These are phyloP conservation scores for Dasyurus viverrinus DNA, from an alignment of 2,113 vertebrate genomes.

Conservation along the genomic window DNA sequence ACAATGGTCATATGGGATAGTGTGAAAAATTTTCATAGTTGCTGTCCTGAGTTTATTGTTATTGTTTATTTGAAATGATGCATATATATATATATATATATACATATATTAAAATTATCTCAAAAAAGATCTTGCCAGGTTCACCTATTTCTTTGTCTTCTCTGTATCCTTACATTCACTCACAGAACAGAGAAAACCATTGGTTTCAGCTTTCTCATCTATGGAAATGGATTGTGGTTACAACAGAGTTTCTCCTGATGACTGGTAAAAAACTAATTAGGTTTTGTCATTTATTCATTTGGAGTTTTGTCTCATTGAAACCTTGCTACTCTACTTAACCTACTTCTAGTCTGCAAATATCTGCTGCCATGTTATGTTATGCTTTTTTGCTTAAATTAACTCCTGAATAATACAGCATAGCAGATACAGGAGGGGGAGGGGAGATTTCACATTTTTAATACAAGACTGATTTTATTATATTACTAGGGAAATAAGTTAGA, in stretches of 20 bases:
- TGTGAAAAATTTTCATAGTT: neutral
- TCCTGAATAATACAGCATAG: constrained; percentile 83
- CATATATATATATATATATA: neutral
- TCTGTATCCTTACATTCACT: constrained; percentile 1
- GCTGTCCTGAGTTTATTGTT: neutral
- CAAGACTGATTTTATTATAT: constrained; percentile 89
- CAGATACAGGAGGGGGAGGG: constrained; percentile 71
- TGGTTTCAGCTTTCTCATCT: constrained; percentile 48
- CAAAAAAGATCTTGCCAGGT: neutral
- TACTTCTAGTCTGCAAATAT: constrained; percentile 82
- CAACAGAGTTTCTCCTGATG: constrained; percentile 79
- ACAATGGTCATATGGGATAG: too few relatives aligned
- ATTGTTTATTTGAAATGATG: neutral
- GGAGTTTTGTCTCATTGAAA: constrained; percentile 83
- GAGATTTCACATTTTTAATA: constrained; percentile 83
- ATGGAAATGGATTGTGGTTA: constrained; percentile 72
- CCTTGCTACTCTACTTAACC: constrained; percentile 83
- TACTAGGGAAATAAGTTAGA: constrained; percentile 87
- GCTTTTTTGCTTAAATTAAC: constrained; percentile 84
- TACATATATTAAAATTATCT: neutral
- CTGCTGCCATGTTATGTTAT: constrained; percentile 84
- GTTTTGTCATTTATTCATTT: constrained; percentile 83
- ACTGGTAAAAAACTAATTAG: constrained; percentile 82
- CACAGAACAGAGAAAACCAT: constrained; percentile 30
- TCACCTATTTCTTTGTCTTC: neutral